Conservation (phyloP, 2,888 invertebrate species). For the Agrochola circellaris region DNA sequence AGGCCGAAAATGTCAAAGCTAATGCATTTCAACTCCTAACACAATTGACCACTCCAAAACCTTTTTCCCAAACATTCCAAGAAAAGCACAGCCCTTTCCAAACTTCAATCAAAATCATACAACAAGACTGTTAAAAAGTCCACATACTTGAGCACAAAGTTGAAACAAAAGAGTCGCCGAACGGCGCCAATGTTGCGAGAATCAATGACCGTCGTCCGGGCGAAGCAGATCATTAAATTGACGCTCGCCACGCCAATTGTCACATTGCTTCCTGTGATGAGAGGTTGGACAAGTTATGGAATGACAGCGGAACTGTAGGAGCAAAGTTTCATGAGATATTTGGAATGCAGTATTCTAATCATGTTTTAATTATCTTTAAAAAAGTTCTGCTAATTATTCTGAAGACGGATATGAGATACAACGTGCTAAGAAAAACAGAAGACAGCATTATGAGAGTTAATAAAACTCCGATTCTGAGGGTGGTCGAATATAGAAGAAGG, state of each 20-base stretch:
- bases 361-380: too few species aligned
- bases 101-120: conserved; percentile 21
- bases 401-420: too few species aligned
- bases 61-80: background rate
- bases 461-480: too few species aligned
- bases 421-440: too few species aligned
- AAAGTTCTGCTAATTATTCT: too few species aligned
- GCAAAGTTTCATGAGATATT: background rate
- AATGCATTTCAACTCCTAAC: background rate
- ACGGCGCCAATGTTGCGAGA: conserved; percentile 85
- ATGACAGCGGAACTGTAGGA: conserved; percentile 50
- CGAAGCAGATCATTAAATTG: conserved; percentile 86
- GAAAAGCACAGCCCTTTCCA: background rate
- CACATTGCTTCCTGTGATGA: conserved; percentile 85
- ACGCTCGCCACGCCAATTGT: conserved; percentile 88
- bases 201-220: conserved; percentile 89
- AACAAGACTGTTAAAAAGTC: conserved; percentile 12
- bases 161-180: conserved; percentile 79
- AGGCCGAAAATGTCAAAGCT: background rate
- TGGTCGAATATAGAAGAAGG: too few species aligned
- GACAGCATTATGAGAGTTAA: too few species aligned
- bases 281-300: conserved; percentile 68
- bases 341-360: too few species aligned
- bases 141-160: conserved; percentile 39
- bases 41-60: background rate